These are phyloP conservation scores for Psittacula echo DNA, from an alignment of 2,797 vertebrate genomes.

Conservation along the genomic window DNA sequence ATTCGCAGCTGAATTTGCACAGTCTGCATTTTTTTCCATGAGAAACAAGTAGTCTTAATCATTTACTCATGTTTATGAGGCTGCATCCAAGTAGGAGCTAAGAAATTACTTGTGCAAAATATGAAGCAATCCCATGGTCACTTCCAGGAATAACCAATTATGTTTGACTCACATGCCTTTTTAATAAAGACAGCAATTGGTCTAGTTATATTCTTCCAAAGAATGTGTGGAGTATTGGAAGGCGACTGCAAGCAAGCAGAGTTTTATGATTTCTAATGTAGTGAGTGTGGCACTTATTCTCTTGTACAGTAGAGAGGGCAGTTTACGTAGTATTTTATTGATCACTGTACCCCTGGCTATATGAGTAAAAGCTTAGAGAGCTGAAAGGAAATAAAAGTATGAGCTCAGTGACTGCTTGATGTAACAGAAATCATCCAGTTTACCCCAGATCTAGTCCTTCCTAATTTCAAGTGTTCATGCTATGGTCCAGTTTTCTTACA, in stretches of 20 bases:
- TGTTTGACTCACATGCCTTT: not conserved
- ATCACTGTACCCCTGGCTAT: not conserved
- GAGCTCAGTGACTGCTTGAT: not conserved
- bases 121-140: not conserved
- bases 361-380: not conserved
- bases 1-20: not conserved
- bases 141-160: slow-evolving; percentile 3
- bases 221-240: not conserved
- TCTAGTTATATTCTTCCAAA: not conserved
- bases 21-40: not conserved
- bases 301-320: not conserved
- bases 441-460: not conserved
- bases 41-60: not conserved
- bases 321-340: not conserved
- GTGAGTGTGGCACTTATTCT: not conserved
- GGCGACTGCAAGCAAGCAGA: not conserved
- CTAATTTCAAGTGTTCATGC: not conserved
- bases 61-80: slow-evolving; percentile 4
- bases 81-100: not conserved
- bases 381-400: not conserved
- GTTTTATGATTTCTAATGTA: not conserved
- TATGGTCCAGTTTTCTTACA: not conserved
- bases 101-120: slow-evolving; percentile 3
- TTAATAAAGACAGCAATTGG: not conserved
- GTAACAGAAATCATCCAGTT: not conserved